These are phyloP conservation scores for cat (Felis catus) DNA, from an alignment of 2,113 vertebrate species.

Conservation along the genomic window F.catus_Fca126_mat1.0 CM031416.1:64095501-64096000, in stretches of 20 bases:
- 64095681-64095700: not conserved
- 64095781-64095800: not conserved
- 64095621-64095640: not conserved
- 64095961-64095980: not conserved
- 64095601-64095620: not conserved
- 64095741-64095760: not conserved
- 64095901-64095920: not conserved
- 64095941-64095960: not conserved
- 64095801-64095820: not conserved
- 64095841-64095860: not conserved
- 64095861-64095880: not conserved
- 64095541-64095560: not conserved
- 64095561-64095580: not conserved
- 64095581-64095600: not conserved
- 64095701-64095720: not conserved
- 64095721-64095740: not conserved
- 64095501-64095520: not conserved
- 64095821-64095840: not conserved
- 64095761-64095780: not conserved
- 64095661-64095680: not conserved
- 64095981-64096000: not conserved
- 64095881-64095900: not conserved
- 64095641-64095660: not conserved
- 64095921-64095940: not conserved
- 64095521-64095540: not conserved